These are phyloP conservation scores for Notoglanidium macrostoma DNA, from an alignment of 2,797 vertebrate genomes.

Conservation along the genomic window DNA sequence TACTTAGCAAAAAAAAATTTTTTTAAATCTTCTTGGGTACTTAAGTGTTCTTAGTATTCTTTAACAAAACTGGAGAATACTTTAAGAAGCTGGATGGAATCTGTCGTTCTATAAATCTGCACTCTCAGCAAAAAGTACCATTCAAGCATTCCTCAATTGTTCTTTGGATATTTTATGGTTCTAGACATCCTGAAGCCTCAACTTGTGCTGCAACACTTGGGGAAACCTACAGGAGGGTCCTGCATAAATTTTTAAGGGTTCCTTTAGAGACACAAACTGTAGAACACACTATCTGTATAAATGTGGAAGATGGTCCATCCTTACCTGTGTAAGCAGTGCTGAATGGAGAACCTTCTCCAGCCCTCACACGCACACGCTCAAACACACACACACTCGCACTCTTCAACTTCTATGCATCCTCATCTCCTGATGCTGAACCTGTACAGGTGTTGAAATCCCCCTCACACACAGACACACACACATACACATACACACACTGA, in stretches of 20 bases:
- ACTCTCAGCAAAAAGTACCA: background rate
- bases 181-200: background rate
- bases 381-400: slow-evolving; percentile 34
- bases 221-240: background rate
- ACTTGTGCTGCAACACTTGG: background rate
- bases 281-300: background rate
- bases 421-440: slow-evolving; percentile 56
- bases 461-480: slow-evolving; percentile 44
- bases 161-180: background rate
- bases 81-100: background rate
- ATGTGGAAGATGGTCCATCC: slow-evolving; percentile 25
- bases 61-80: background rate
- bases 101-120: no score
- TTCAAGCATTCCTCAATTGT: background rate
- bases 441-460: slow-evolving; percentile 61
- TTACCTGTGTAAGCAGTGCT: slow-evolving; percentile 67
- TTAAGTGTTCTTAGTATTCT: background rate
- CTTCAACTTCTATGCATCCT: slow-evolving; percentile 53
- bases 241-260: background rate
- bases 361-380: slow-evolving; percentile 37
- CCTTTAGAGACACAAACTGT: background rate
- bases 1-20: background rate
- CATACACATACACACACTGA: slow-evolving; percentile 24
- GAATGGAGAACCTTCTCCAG: slow-evolving; percentile 48
- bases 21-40: no score